Base-by-base conservation (phyloP, 2,888 invertebrate genomes). In the Agonum fuliginosum region DNA sequence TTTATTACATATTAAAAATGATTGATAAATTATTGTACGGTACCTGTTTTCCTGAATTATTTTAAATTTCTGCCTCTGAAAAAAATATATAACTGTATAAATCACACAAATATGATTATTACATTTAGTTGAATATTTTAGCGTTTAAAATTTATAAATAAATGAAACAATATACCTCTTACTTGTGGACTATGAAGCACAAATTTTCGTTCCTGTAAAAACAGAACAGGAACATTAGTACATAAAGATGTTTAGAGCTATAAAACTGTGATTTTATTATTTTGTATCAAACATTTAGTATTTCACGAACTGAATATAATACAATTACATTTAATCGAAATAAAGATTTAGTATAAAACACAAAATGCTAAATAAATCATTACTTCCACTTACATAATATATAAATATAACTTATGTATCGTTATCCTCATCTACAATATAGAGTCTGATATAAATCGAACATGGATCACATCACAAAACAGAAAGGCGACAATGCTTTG, bases 211-310 rank as follows among this genome's bases (percentile, higher is more conserved):
- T n/a, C n/a, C n/a, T n/a, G n/a, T n/a, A n/a, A n/a, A 71, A 78
- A 69, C 67, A 70, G 17, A 27, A 17, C 34, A 69, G 6, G 19
- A 5, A 22, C 22, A 51, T 6, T 2, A 17, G 1, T 14, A n/a
- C 10, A 51, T 22, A 70, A 58, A n/a, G 3, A 24, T 14, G 54
- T 78, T 43, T 76, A 79, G 80, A 80, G 80, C 81, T 81, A 81
- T 80, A 81, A 81, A 81, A 81, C 80, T 80, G 81, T 81, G 81
- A 80, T 81, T 81, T 81, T 80, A 79, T 80, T 80, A 79, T 80
- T 79, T 78, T 80, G 81, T 81, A 81, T 81, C 81, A 81, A 81
- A 81, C 79, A 80, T 80, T 80, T 81, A 79, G 80, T 79, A 58
- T 71, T 70, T 76, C 79, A 79, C 78, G 72, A 79, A 79, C 62